Base-by-base conservation (phyloP, 2,888 invertebrate genomes). In the Rhyacophila evoluta region DNA sequence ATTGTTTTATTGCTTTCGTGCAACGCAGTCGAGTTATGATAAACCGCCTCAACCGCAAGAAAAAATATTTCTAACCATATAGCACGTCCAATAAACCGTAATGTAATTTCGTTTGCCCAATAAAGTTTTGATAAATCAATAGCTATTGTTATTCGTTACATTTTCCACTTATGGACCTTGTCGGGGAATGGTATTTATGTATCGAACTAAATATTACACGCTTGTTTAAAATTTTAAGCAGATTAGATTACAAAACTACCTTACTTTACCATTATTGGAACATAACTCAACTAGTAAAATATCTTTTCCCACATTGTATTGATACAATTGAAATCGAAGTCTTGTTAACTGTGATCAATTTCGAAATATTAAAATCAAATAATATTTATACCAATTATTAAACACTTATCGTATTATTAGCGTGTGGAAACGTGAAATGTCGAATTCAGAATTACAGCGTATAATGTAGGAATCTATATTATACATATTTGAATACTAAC, bases 51-150 rank as follows among this genome's bases (percentile, higher is more conserved):
- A 55, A 25, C 55, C 55, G 0, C 55, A 55, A 55, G 41, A 41
- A 19, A 55, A 55, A n/a, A n/a, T n/a, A 8, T 25, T 12, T 55
- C 19, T 55, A 19, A 55, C 55, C 55, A 55, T 55, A 55, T 55
- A 55, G 25, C 55, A 55, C 55, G 25, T 55, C 19, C 55, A 15
- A 55, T 25, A 55, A 25, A 25, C 12, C 19, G 19, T 55, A 55
- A 55, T 19, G 55, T 55, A 55, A 55, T 55, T 55, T 55, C 10
- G 19, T 19, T 55, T 55, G 19, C 55, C 10, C 55, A 15, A 55
- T 55, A 55, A 8, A 15, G 25, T 19, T 55, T 55, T 55, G 55
- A 55, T 55, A 55, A 55, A 55, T 55, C 55, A 55, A 55, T 55
- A 55, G 55, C 19, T 55, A 55, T 55, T 55, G 19, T 55, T 25